Conservation (phyloP, 2,888 invertebrate species). For the Oligia fasciuncula region DNA sequence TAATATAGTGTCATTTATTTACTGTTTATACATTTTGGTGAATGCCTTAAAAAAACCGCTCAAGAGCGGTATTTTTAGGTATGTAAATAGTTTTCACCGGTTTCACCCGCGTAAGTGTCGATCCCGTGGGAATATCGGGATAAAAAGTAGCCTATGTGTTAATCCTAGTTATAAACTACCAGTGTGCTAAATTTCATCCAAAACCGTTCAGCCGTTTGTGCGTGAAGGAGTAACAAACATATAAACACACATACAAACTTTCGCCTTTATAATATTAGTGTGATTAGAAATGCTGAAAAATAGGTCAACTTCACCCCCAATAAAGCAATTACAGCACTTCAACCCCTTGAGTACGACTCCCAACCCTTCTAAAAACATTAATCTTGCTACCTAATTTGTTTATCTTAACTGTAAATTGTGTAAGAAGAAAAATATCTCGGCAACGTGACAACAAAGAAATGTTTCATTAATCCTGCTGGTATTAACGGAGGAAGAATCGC, state of each 20-base stretch:
- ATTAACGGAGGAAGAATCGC: conserved; percentile 54
- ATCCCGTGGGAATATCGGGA: too few species aligned
- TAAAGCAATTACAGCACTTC: conserved; percentile 35
- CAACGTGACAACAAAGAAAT: conserved; percentile 77
- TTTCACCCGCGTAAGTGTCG: too few species aligned
- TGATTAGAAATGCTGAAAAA: neutral
- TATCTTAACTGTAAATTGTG: conserved; percentile 64
- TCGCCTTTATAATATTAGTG: too few species aligned
- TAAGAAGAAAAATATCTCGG: conserved; percentile 69
- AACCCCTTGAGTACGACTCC: conserved; percentile 17
- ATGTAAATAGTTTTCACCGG: too few species aligned
- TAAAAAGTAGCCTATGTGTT: too few species aligned
- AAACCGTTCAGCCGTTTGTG: too few species aligned
- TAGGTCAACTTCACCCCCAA: conserved; percentile 10
- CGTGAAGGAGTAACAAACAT: too few species aligned
- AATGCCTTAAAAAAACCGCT: too few species aligned
- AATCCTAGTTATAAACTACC: too few species aligned
- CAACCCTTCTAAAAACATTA: conserved; percentile 42
- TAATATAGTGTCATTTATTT: neutral
- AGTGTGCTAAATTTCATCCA: too few species aligned
- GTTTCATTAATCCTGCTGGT: conserved; percentile 81
- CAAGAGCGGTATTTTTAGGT: too few species aligned
- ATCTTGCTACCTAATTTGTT: conserved; percentile 58
- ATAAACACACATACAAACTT: too few species aligned
- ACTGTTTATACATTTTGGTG: neutral